phyloP scores from a whole-genome alignment of 2,113 vertebrate genomes.

The Carettochelys insculpta region DNA sequence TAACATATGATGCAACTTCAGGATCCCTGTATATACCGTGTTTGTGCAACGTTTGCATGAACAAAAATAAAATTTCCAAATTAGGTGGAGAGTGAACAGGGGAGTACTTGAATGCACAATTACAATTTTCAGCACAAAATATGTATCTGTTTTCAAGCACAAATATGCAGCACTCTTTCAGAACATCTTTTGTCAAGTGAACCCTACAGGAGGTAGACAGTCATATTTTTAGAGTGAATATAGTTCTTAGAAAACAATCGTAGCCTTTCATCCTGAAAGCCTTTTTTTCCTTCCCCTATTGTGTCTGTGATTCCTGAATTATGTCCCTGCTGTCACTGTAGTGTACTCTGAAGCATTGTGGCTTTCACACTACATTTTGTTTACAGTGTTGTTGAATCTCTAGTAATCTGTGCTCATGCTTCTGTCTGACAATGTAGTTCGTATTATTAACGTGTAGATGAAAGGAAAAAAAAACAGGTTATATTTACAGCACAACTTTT shows the following conservation, averaged over 20 bases:
- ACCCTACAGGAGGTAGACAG: not conserved
- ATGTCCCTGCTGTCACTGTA: not conserved
- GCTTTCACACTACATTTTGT: not conserved
- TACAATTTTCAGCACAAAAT: not conserved
- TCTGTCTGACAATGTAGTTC: not conserved
- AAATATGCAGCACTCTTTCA: not conserved
- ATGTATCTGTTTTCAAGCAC: not conserved
- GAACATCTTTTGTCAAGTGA: not conserved
- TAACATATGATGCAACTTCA: not conserved
- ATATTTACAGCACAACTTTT: not conserved
- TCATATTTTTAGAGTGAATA: not conserved
- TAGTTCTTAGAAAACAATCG: not conserved
- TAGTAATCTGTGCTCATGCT: not conserved
- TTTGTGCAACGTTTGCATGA: not conserved
- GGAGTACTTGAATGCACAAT: not conserved
- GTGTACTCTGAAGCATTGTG: accelerated
- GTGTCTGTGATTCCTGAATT: not conserved
- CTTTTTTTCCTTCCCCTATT: not conserved
- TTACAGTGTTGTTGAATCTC: not conserved
- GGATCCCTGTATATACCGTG: not conserved
- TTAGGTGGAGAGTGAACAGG: not conserved
- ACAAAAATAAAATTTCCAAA: not conserved
- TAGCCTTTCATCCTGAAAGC: not conserved
- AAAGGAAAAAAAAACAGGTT: not conserved
- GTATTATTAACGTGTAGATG: not conserved